Base-by-base conservation (phyloP, 1,140 invertebrate genomes). In the Pseudomyrmex pallidus region DNA sequence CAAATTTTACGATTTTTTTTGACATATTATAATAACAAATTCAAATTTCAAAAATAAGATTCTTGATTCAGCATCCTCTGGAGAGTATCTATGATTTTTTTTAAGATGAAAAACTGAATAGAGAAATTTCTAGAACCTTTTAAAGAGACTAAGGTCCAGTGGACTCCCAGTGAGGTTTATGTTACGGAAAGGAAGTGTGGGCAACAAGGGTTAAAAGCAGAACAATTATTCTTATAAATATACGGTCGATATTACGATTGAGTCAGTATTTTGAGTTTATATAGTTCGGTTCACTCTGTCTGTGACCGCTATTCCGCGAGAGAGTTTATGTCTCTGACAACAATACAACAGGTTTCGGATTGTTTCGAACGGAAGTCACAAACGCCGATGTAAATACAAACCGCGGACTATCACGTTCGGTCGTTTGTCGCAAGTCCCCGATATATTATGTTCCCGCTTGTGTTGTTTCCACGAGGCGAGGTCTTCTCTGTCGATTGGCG, bases 361-460 rank as follows among this genome's bases (percentile, higher is more conserved):
- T 80, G 72, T 35, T 80, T 80, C 76, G 54, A 59, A 44, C 66
- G 9, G 44, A 35, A 72, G 76, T 72, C 44, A 48, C 76, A 80
- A 80, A 70, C 76, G 54, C 64, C 54, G 66, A n/a, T 72, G 76
- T 80, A 80, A 80, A 80, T 61, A 46, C 76, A 70, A 72, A 80
- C 66, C 54, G 66, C 66, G 66, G 56, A 59, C 52, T 52, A 78
- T 78, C 76, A 52, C 44, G 76, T 35, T 35, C 22, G 66, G 20
- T 61, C 54, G 76, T 80, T 80, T 59, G 66, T 70, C 44, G 54
- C 25, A 50, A 20, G n/a, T 10, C 48, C 7, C 61, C 46, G 66
- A 80, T 80, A 80, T 80, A 80, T 80, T 50, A 80, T 72, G 76
- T 50, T 59, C 44, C 74, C 57, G 48, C 25, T 44, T 44, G 44